phyloP scores from a whole-genome alignment of 2,113 vertebrate species.

The Serinus canaria region DNA sequence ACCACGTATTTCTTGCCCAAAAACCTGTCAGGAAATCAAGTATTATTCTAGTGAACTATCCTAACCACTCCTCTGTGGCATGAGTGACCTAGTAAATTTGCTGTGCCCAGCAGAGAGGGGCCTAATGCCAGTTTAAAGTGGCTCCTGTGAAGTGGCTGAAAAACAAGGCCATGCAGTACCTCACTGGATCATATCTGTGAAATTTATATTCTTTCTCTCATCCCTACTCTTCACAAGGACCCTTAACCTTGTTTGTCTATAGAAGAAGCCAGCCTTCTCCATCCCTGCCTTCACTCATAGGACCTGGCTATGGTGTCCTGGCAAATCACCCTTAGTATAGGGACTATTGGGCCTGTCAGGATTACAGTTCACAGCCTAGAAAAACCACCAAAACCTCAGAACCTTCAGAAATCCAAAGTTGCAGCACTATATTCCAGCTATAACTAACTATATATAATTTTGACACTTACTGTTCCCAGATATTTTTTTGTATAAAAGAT shows the following conservation, averaged over 20 bases:
- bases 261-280: neutral
- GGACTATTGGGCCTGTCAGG: neutral
- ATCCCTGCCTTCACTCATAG: accelerated
- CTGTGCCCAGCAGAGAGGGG: neutral
- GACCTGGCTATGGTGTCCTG: accelerated
- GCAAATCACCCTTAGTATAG: neutral
- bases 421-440: neutral
- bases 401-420: neutral
- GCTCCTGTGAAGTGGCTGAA: neutral
- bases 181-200: neutral
- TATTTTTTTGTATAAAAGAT: neutral
- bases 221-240: neutral
- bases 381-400: neutral
- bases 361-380: neutral
- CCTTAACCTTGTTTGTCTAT: neutral
- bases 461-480: neutral
- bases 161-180: neutral
- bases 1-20: neutral
- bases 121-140: neutral
- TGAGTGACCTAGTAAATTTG: neutral
- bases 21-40: neutral
- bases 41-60: neutral
- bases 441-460: neutral
- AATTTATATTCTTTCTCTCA: neutral
- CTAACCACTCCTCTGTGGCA: neutral